Percentiles rank a stretch among this genome's conserved stretches.
Evolutionary conservation across 1,140 invertebrate species (phyloP).

Genomic region (Sarcophaga peregrina): DNA sequence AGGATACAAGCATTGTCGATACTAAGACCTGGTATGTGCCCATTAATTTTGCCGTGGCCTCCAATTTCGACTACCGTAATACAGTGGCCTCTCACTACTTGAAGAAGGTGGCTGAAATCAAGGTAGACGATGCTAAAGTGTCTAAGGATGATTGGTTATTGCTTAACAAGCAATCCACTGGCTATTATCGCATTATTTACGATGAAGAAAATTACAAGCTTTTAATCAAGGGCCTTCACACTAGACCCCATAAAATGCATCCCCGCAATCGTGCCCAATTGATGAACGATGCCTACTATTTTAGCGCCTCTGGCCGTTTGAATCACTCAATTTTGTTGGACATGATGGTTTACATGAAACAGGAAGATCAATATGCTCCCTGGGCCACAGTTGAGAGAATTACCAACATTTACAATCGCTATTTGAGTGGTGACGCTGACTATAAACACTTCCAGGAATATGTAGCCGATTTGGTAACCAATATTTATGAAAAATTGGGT

Average conservation of each 20-base stretch:
- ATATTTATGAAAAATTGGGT: conserved; percentile 61
- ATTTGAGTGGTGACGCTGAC: conserved; percentile 50
- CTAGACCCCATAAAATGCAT: conserved; percentile 70
- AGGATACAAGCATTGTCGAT: conserved; percentile 41
- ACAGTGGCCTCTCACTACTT: conserved; percentile 63
- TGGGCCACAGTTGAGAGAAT: conserved; percentile 70
- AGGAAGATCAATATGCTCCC: conserved; percentile 72
- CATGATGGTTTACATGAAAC: conserved; percentile 69
- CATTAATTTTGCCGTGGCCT: conserved; percentile 67
- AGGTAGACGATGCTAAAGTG: conserved; percentile 30
- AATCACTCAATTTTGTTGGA: conserved; percentile 65
- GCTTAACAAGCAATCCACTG: conserved; percentile 72
- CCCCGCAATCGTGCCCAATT: conserved; percentile 80
- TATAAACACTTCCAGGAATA: conserved; percentile 55
- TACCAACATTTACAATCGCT: conserved; percentile 60
- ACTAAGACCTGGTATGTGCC: conserved; percentile 67
- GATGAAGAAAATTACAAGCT: conserved; percentile 71
- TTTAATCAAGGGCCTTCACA: conserved; percentile 67
- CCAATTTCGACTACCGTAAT: conserved; percentile 66
- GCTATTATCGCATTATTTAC: conserved; percentile 75
- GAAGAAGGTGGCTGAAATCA: conserved; percentile 18
- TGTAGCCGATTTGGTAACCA: conserved; percentile 57
- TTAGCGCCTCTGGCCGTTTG: conserved; percentile 72
- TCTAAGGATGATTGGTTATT: conserved; percentile 69
- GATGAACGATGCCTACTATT: conserved; percentile 78